Conservation (phyloP, 2,888 invertebrate species). For the Emesis furor region DNA sequence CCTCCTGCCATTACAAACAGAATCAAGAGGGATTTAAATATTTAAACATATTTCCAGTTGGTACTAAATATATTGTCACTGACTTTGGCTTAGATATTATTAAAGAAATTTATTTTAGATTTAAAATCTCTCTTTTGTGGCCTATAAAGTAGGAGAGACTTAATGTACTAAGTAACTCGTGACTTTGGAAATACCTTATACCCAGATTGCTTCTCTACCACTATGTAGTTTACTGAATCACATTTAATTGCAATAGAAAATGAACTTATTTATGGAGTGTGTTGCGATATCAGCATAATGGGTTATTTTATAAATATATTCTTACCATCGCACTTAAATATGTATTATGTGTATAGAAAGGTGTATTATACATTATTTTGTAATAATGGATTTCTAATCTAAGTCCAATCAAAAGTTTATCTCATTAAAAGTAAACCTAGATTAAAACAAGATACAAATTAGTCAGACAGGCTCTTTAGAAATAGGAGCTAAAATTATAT, state of each 20-base stretch:
- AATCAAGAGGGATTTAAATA: no score
- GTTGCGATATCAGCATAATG: constrained; percentile 39
- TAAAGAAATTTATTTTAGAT: no score
- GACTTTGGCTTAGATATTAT: neutral
- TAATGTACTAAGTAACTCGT: constrained; percentile 73
- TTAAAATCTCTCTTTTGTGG: neutral
- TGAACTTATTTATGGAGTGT: neutral
- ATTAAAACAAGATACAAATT: constrained; percentile 82
- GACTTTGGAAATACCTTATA: constrained; percentile 86
- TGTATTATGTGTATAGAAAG: constrained; percentile 30
- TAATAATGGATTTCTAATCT: constrained; percentile 83
- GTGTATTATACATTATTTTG: constrained; percentile 80
- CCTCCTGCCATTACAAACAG: no score
- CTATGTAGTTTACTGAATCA: constrained; percentile 5
- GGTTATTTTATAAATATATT: constrained; percentile 77
- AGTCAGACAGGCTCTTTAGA: constrained; percentile 86
- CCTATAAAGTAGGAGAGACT: neutral
- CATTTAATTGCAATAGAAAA: neutral
- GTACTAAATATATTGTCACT: neutral
- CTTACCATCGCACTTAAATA: constrained; percentile 59
- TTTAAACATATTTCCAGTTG: neutral
- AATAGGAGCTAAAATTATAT: constrained; percentile 86
- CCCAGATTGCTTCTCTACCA: constrained; percentile 26
- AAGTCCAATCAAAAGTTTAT: constrained; percentile 83
- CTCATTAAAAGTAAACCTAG: constrained; percentile 83